Percentiles rank a stretch among this genome's conserved stretches.
Evolutionary conservation across 1,140 invertebrate species (phyloP).

Genomic region (Drosophila novamexicana): DNA sequence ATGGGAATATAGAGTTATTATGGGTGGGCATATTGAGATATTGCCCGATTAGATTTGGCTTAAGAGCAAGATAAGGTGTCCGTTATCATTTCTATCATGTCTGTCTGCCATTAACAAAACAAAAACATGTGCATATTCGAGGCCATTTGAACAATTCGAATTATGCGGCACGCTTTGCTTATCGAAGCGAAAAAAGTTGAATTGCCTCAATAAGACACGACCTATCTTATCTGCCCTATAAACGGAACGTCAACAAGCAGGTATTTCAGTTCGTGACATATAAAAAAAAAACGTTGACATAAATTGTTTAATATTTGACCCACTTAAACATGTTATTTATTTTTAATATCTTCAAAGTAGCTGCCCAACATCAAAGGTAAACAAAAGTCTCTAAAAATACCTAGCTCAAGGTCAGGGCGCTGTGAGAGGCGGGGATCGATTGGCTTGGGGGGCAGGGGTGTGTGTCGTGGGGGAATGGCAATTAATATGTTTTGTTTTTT

Average conservation of each 20-base stretch:
- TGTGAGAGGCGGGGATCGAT: background rate
- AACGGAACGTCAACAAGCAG: background rate
- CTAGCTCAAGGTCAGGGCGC: constrained; percentile 2
- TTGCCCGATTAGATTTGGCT: background rate
- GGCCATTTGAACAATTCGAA: background rate
- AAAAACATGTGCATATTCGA: background rate
- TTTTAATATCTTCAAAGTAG: constrained; percentile 18
- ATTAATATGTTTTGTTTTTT: constrained; percentile 10
- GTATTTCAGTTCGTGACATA: background rate
- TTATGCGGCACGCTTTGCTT: constrained; percentile 31
- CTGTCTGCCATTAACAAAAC: background rate
- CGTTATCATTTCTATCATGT: background rate
- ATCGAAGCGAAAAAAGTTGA: constrained; percentile 8
- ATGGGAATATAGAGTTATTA: no score
- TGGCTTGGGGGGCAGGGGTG: background rate
- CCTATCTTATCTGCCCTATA: constrained; percentile 41
- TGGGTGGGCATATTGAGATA: no score
- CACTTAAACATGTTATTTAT: constrained; percentile 27
- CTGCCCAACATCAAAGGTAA: constrained; percentile 21
- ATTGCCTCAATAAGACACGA: constrained; percentile 19
- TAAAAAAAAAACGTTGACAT: constrained; percentile 8
- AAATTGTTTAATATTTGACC: constrained; percentile 36
- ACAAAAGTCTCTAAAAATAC: constrained; percentile 20
- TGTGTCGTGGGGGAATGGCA: constrained; percentile 18
- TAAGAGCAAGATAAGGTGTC: background rate